Conservation (phyloP, 2,797 vertebrate species). For the Labroides dimidiatus region DNA sequence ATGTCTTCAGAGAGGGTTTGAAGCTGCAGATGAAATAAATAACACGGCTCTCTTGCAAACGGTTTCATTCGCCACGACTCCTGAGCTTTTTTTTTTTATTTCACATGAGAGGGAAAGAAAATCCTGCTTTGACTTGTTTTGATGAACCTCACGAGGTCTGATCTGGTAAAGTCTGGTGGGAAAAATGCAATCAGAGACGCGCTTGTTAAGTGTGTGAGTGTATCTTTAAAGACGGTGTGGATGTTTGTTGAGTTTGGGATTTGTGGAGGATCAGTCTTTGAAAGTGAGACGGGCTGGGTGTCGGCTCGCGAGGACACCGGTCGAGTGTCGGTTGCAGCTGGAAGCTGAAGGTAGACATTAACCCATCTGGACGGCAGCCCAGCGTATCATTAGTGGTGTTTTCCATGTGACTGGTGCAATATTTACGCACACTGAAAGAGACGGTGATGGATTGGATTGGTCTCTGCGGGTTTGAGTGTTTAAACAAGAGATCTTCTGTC, state of each 20-base stretch:
- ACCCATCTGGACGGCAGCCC: slow-evolving; percentile 64
- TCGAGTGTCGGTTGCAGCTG: no score
- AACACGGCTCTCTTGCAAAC: slow-evolving; percentile 41
- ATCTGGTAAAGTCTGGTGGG: slow-evolving; percentile 1
- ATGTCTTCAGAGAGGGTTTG: slow-evolving; percentile 43
- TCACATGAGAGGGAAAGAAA: no score
- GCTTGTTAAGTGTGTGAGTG: slow-evolving; percentile 36
- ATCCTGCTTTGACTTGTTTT: no score
- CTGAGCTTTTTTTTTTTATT: background rate
- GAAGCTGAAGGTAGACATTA: slow-evolving; percentile 66
- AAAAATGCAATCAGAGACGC: slow-evolving; percentile 52
- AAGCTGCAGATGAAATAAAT: slow-evolving; percentile 53
- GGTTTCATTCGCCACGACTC: slow-evolving; percentile 57
- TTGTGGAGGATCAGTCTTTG: slow-evolving; percentile 54
- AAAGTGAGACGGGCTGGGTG: slow-evolving; percentile 76
- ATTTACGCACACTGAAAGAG: slow-evolving; percentile 69
- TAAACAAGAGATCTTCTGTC: slow-evolving; percentile 66
- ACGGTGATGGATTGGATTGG: slow-evolving; percentile 68
- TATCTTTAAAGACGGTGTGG: slow-evolving; percentile 55
- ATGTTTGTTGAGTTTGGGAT: slow-evolving; percentile 59
- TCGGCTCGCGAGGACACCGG: slow-evolving; percentile 50
- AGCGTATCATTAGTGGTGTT: slow-evolving; percentile 75
- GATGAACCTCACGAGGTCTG: no score
- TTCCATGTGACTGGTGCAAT: slow-evolving; percentile 69
- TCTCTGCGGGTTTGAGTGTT: slow-evolving; percentile 70